phyloP scores from a whole-genome alignment of 2,113 vertebrate genomes.

The Loxodonta africana region DNA sequence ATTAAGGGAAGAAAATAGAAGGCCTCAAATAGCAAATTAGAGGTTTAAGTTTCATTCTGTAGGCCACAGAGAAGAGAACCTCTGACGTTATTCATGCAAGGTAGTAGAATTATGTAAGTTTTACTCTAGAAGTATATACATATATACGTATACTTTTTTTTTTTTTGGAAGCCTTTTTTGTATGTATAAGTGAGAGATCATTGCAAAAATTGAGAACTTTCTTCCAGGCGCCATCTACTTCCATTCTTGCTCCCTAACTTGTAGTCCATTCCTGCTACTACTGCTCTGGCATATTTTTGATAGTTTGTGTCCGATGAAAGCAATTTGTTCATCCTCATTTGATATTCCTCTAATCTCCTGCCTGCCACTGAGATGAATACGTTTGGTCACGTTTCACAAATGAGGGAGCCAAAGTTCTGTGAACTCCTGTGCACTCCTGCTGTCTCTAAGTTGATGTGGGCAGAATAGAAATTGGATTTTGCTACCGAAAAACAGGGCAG shows the following conservation, averaged over 20 bases:
- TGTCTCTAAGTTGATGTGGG: not conserved
- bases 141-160: not conserved
- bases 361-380: constrained; percentile 60
- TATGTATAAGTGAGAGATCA: too few species aligned
- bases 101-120: not conserved
- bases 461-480: constrained; percentile 73
- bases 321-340: not conserved
- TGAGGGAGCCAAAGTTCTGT: constrained; percentile 56
- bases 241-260: not conserved
- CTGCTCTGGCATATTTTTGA: not conserved
- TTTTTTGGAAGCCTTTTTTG: not conserved
- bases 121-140: not conserved
- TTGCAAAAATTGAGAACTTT: not conserved
- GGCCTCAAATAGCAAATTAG: not conserved
- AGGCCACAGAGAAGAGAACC: not conserved
- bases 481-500: constrained; percentile 10
- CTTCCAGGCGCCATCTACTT: not conserved
- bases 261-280: not conserved
- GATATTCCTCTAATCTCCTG: constrained; percentile 20
- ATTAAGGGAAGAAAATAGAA: not conserved
- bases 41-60: not conserved
- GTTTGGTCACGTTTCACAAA: constrained; percentile 43
- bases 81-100: not conserved
- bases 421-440: constrained; percentile 28
- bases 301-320: not conserved